Percentiles rank a stretch among this genome's conserved stretches.
phyloP scores from a whole-genome alignment of 2,797 vertebrate species.

The Hemitrygon akajei region DNA sequence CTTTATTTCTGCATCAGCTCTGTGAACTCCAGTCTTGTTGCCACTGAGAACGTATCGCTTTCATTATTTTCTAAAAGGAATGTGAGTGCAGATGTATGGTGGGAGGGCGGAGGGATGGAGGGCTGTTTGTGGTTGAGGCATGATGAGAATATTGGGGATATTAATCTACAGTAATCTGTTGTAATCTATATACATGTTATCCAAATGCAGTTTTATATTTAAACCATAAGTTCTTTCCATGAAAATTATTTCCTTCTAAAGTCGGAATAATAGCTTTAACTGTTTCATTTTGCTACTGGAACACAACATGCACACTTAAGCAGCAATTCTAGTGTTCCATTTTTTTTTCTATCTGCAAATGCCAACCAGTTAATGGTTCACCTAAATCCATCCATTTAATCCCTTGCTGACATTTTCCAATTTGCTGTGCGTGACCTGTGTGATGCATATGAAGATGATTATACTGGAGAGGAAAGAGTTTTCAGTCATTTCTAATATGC shows the following conservation, averaged over 20 bases:
- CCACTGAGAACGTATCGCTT: background rate
- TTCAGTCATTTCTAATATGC: background rate
- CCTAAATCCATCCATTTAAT: constrained; percentile 28
- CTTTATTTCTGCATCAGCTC: background rate
- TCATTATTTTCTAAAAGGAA: background rate
- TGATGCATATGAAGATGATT: background rate
- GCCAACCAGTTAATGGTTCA: constrained; percentile 24
- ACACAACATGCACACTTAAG: constrained; percentile 1
- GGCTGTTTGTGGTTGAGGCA: no score
- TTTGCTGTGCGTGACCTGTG: background rate
- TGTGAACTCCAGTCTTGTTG: background rate
- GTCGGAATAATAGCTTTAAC: background rate
- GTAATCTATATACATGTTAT: background rate
- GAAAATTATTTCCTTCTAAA: background rate
- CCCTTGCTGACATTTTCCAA: constrained; percentile 16
- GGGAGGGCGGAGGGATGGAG: no score
- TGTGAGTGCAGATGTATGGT: no score
- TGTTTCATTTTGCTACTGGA: background rate
- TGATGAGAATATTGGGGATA: no score
- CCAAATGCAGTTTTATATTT: background rate
- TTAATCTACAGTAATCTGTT: background rate
- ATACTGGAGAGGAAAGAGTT: background rate
- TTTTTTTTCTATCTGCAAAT: constrained; percentile 1
- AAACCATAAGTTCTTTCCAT: background rate
- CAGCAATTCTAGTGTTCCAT: constrained; percentile 15